Conservation (phyloP, 2,888 invertebrate genomes). For the Caenorhabditis sp. region DNA sequence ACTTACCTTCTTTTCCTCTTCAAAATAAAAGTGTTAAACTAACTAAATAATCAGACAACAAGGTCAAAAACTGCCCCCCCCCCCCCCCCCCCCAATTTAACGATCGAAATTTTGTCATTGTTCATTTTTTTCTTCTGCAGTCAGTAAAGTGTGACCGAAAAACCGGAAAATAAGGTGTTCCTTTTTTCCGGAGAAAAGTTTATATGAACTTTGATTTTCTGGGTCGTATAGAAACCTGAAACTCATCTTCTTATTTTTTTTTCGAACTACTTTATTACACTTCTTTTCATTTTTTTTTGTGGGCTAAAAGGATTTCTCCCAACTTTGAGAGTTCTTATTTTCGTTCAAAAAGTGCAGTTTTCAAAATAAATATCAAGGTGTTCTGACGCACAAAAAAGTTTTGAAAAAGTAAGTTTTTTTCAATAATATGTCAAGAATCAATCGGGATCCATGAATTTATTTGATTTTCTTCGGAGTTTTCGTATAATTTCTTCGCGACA, state of each 20-base stretch:
- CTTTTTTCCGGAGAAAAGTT: not conserved
- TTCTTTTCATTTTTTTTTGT: not conserved
- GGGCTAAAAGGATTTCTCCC: not conserved
- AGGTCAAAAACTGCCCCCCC: not conserved
- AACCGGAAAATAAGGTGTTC: not conserved
- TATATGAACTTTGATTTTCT: not conserved
- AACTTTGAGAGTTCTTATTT: not conserved
- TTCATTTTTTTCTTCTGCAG: not conserved
- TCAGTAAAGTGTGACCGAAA: not conserved
- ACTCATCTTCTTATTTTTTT: not conserved
- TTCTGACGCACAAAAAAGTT: too few relatives aligned
- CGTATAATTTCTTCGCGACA: too few relatives aligned
- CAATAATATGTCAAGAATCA: too few relatives aligned
- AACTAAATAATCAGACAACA: constrained; percentile 1
- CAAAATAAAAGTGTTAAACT: not conserved
- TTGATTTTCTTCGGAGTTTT: too few relatives aligned
- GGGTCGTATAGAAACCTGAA: not conserved
- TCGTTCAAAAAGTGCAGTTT: not conserved
- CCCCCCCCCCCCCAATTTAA: not conserved
- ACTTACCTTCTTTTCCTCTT: not conserved
- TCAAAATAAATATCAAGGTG: too few relatives aligned
- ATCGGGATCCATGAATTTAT: too few relatives aligned
- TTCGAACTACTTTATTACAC: not conserved
- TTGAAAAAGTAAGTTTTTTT: too few relatives aligned
- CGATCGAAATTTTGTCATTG: not conserved